Base-by-base conservation (phyloP, 1,140 invertebrate species). In the Proctacanthus coquilletti region DNA sequence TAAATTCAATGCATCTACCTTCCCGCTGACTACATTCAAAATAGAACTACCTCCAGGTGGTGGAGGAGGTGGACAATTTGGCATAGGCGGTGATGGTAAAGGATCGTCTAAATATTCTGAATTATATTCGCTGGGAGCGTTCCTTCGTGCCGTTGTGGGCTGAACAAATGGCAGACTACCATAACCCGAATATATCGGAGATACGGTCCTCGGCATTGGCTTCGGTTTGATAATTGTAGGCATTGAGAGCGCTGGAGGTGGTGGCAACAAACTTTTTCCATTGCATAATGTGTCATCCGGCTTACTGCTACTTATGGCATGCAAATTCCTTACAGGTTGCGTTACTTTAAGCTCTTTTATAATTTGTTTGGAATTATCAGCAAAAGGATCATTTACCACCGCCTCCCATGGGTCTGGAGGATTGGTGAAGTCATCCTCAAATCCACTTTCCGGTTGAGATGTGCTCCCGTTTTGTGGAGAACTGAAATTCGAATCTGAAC, bases 1-100 rank as follows among this genome's bases (percentile, higher is more conserved):
- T 21, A 43, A 42, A 9, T 41, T 41, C 21, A 52, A 21, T 11
- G 52, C 56, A 39, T 60, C 55, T 6, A 52, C 54, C 33, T 52
- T 55, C 8, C 55, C 55, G 10, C 42, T 35, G 14, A 57, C 60
- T 18, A 59, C 56, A 27, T 56, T 56, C 9, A 58, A 36, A 30
- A 59, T 36, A 52, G 62, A 58, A 52, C 66, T 41, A 43, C 45
- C 36, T 45, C 48, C 21, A 0, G 80, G 77, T 6, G 75, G 77
- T 11, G 77, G 72, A 5, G 80, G 80, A 2, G 80, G 77, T 6
- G 79, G 78, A 36, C 77, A 68, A 13, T 68, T 69, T 5, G 80
- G 80, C 80, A 84, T 84, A 0, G 80, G 81, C 0, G 76, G 78
- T 33, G 80, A 83, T 5, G 64, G 62, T 21, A 54, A n/a, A 8